Evolutionary conservation across 1,140 invertebrate species (phyloP).

Genomic region (Drosophila elegans): DNA sequence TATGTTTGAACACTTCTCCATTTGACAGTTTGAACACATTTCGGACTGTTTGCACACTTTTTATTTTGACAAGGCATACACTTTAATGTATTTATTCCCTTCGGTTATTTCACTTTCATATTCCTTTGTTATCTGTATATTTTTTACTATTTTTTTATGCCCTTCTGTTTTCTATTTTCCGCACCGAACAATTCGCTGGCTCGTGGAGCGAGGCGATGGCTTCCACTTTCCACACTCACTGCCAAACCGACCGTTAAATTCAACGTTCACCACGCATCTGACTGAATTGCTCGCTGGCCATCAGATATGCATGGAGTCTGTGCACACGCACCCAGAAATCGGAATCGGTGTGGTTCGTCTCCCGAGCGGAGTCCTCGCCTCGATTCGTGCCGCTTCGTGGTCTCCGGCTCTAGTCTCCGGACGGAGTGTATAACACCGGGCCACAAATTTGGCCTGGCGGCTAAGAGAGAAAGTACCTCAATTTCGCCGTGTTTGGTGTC

Average conservation of each 20-base stretch:
- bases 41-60: slow-evolving; percentile 6
- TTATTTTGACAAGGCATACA: neutral
- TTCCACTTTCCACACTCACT: slow-evolving; percentile 70
- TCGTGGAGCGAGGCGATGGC: slow-evolving; percentile 13
- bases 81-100: neutral
- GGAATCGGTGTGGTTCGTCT: slow-evolving; percentile 34
- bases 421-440: slow-evolving; percentile 25
- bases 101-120: slow-evolving; percentile 18
- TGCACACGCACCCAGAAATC: slow-evolving; percentile 51
- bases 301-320: slow-evolving; percentile 74
- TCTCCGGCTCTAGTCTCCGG: slow-evolving; percentile 13
- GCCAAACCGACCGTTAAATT: slow-evolving; percentile 82
- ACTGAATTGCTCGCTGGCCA: slow-evolving; percentile 66
- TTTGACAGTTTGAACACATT: neutral
- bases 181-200: slow-evolving; percentile 34
- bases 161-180: slow-evolving; percentile 27
- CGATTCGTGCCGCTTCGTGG: slow-evolving; percentile 21
- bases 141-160: slow-evolving; percentile 16
- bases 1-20: slow-evolving; percentile 5
- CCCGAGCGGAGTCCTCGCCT: slow-evolving; percentile 33
- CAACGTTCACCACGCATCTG: slow-evolving; percentile 84
- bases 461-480: slow-evolving; percentile 34
- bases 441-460: slow-evolving; percentile 31
- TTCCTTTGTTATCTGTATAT: slow-evolving; percentile 5
- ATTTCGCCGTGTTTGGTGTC: slow-evolving; percentile 11